These are phyloP conservation scores for Drosophila gunungcola DNA, from an alignment of 1,140 invertebrate species.

Conservation along the genomic window DNA sequence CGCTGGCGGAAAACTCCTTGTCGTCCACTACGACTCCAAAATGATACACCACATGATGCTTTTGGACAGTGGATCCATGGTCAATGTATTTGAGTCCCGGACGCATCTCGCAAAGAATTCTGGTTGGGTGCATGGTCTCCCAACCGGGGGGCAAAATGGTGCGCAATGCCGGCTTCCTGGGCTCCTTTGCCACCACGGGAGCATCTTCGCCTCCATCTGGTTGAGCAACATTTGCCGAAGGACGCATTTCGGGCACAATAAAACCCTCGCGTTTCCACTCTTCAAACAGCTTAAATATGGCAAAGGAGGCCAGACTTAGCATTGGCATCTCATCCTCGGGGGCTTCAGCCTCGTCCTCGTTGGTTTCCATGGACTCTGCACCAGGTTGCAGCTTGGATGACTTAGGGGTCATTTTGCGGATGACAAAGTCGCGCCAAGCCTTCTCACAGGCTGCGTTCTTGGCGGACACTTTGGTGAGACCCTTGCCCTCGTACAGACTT, in stretches of 20 bases:
- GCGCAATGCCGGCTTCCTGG: conserved; percentile 85
- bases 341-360: conserved; percentile 49
- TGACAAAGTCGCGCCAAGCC: conserved; percentile 89
- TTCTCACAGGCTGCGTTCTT: conserved; percentile 90
- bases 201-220: conserved; percentile 52
- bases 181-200: conserved; percentile 59
- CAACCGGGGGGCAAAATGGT: conserved; percentile 87
- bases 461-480: conserved; percentile 86
- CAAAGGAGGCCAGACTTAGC: conserved; percentile 91
- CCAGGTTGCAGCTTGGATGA: conserved; percentile 8
- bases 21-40: conserved; percentile 86
- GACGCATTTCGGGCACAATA: conserved; percentile 86
- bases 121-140: conserved; percentile 88
- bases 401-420: conserved; percentile 88
- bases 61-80: conserved; percentile 86
- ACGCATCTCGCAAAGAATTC: conserved; percentile 89
- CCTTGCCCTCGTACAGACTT: conserved; percentile 77
- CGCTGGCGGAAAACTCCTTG: conserved; percentile 85
- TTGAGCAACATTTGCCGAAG: conserved; percentile 26
- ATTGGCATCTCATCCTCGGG: conserved; percentile 88
- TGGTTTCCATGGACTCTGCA: conserved; percentile 41
- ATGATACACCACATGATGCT: conserved; percentile 86
- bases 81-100: conserved; percentile 88
- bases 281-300: conserved; percentile 90
- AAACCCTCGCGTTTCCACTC: conserved; percentile 91